Evolutionary conservation across 2,888 invertebrate species (phyloP), one percentile per base, ranked within the genome.

Genomic region (Lithophane semibrunnea): DNA sequence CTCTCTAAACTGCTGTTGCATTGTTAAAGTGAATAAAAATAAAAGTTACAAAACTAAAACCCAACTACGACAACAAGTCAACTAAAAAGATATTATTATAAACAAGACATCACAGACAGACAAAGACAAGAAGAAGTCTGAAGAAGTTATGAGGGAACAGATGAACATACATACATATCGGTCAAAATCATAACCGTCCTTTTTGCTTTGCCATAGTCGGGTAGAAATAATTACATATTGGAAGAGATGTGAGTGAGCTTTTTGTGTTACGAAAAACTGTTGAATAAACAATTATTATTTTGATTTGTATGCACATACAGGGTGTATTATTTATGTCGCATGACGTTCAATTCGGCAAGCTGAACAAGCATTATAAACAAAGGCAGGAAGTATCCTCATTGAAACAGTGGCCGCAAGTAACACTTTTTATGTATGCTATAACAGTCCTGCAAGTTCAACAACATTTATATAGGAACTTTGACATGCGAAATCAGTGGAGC

Each of bases 341-440:
- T 86, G 83, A 85, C 88, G 82, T 86, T 89, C 85, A 89, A 90
- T 92, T 92, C 87, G 89, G 90, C 89, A 85, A 90, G 86, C 89
- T 86, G 89, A 88, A 86, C 86, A 89, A 90, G 86, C 88, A 87
- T 79, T 80, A 80, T 80, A 89, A 89, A 94, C 93, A 94, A 94
- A 92, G 91, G 85, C 92, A 93, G 93, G 93, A 93, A 93, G 90
- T 86, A 82, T 88, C 88, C 82, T 79, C 79, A 84, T 83, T 83
- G 82, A 84, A 84, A 85, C 84, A 77, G 75, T 83, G 71, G 71
- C 79, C 73, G 24, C 67, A 79, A 75, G 72, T 88, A 79, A 72
- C 61, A 77, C 74, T 83, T 85, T 88, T 87, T 87, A 82, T 83
- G 12, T 12, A 52, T 83, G 61, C 70, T 54, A 69, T 71, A 84